Conservation (phyloP, 2,797 vertebrate genomes). For the Aeoliscus strigatus region DNA sequence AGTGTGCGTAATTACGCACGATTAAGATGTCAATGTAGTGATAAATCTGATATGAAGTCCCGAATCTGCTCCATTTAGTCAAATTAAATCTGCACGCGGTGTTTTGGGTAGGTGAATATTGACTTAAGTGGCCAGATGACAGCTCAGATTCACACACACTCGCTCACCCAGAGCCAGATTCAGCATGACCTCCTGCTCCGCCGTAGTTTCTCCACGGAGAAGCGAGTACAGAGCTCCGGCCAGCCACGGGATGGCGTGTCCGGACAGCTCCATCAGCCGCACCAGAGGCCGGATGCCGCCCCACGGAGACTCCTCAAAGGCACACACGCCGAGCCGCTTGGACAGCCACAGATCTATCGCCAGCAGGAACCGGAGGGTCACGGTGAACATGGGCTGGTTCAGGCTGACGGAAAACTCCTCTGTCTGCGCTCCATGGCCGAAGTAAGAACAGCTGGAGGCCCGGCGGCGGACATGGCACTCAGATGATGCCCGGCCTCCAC, state of each 20-base stretch:
- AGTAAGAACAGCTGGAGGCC: constrained; percentile 62
- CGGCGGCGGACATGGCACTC: constrained; percentile 72
- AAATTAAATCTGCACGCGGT: background rate
- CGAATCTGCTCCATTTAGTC: background rate
- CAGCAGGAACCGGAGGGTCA: constrained; percentile 80
- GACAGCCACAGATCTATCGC: constrained; percentile 89
- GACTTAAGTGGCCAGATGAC: too few species aligned
- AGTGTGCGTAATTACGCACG: constrained; percentile 34
- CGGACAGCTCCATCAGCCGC: constrained; percentile 86
- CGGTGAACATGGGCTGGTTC: constrained; percentile 79
- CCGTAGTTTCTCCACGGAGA: constrained; percentile 74
- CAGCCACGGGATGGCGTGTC: constrained; percentile 84
- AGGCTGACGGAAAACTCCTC: constrained; percentile 79
- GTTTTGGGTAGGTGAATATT: too few species aligned
- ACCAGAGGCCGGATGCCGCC: constrained; percentile 83
- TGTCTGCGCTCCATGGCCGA: constrained; percentile 35
- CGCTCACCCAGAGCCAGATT: constrained; percentile 84
- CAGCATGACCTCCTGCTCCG: constrained; percentile 82
- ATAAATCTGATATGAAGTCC: background rate
- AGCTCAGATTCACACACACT: background rate
- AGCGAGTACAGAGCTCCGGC: constrained; percentile 80
- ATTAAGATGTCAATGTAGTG: too few species aligned
- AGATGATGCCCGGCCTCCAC: constrained; percentile 44
- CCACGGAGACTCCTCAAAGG: constrained; percentile 83
- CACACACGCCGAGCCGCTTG: constrained; percentile 87